phyloP scores from a whole-genome alignment of 2,113 vertebrate genomes.

The Leuciscus idus region DNA sequence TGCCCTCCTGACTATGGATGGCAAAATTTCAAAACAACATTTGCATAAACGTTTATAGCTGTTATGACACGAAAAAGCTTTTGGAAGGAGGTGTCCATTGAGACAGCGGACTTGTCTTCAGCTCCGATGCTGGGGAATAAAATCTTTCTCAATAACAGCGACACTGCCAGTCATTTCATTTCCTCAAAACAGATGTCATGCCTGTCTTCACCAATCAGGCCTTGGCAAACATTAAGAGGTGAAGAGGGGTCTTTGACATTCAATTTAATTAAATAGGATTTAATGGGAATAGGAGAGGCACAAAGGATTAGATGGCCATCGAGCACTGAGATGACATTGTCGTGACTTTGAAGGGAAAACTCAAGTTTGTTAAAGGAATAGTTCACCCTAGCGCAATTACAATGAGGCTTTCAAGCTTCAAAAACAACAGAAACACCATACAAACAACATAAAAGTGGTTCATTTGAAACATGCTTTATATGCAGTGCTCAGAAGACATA shows the following conservation, averaged over 20 bases:
- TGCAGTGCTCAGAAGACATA: neutral
- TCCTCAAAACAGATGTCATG: conserved; percentile 68
- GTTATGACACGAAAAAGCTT: conserved; percentile 24
- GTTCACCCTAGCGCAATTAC: conserved; percentile 2
- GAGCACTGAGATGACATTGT: conserved; percentile 63
- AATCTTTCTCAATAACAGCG: conserved; percentile 28
- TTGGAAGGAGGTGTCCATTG: neutral
- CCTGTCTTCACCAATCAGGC: conserved; percentile 69
- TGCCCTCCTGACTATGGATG: neutral
- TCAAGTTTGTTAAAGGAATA: conserved; percentile 62
- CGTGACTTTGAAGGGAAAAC: conserved; percentile 63
- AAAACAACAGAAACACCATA: neutral
- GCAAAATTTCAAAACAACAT: conserved; percentile 44
- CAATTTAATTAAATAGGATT: conserved; percentile 72
- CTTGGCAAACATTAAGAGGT: conserved; percentile 59
- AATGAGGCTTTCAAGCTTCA: neutral
- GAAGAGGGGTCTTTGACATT: conserved; percentile 67
- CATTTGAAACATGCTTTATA: neutral
- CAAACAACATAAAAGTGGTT: neutral
- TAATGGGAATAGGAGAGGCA: conserved; percentile 64
- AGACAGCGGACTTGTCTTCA: neutral
- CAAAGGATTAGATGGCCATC: conserved; percentile 59
- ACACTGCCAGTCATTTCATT: conserved; percentile 52
- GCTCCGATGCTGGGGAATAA: conserved; percentile 19
- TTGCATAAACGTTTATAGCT: conserved; percentile 40